Base-by-base conservation (phyloP, 2,797 vertebrate genomes). In the Parambassis ranga region DNA sequence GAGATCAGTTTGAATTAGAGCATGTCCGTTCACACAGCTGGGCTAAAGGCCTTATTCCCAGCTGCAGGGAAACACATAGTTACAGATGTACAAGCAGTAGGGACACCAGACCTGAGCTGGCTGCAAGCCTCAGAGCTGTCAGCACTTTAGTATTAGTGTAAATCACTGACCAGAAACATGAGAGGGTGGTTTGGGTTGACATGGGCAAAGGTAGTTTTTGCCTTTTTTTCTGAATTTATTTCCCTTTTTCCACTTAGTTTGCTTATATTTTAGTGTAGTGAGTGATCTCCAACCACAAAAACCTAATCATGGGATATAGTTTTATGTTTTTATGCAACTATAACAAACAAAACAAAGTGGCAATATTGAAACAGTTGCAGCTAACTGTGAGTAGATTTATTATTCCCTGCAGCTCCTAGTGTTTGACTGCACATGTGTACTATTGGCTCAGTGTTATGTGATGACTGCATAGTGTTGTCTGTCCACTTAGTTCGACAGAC, bases 21-120 rank as follows among this genome's bases (percentile, higher is more conserved):
- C 75, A 60, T 75, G 68, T 74, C 78, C 9, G 24, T 10, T 55
- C 60, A 52, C 59, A 71, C 84, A 88, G 76, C 82, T 85, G 77
- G 61, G 24, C 36, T 42, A 32, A 49, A 53, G 39, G 41, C 13
- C 47, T 49, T 57, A 24, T 58, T 75, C 68, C 67, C 72, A 24
- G 64, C 58, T 44, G 9, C 22, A 42, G 28, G 10, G 33, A 57
- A 28, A 31, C 59, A 74, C 36, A 31, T 58, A 42, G 18, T 58
- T 68, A 42, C 60, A 72, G 44, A 71, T 58, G 41, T 36, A 52
- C 11, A 47, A 43, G 63, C 44, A 8, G 32, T 20, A 39, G 55
- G 60, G 52, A 46, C 48, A 41, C 18, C 11, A 28, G 26, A 30
- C 60, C 22, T 23, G 47, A 50, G 28, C 46, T 56, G 48, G 38